These are phyloP conservation scores for Synchiropus splendidus DNA, from an alignment of 2,113 vertebrate genomes.

Conservation along the genomic window DNA sequence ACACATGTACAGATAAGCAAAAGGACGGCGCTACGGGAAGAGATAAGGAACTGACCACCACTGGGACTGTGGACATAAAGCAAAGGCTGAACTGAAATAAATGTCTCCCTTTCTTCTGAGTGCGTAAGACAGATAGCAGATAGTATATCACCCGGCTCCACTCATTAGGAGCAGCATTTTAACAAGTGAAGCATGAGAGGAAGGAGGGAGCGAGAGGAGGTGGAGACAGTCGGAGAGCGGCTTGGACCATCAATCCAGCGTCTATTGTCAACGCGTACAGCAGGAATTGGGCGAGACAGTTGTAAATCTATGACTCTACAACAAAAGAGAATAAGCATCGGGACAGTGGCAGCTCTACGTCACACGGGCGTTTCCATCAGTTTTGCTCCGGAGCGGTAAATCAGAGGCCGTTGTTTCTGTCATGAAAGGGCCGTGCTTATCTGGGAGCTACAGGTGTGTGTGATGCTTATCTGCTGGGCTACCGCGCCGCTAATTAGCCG, in stretches of 20 bases:
- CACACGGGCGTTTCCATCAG: constrained; percentile 36
- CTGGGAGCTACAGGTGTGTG: constrained; percentile 54
- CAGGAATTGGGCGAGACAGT: constrained; percentile 53
- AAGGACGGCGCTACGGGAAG: constrained; percentile 9
- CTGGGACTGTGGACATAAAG: constrained; percentile 14
- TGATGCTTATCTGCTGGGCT: constrained; percentile 45
- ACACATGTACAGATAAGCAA: constrained; percentile 1
- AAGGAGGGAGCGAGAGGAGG: constrained; percentile 14
- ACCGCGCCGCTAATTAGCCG: constrained; percentile 50
- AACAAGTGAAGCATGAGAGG: constrained; percentile 39
- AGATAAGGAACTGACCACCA: constrained; percentile 40
- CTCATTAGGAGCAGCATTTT: constrained; percentile 66
- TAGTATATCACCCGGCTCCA: constrained; percentile 53
- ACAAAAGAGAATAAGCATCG: constrained; percentile 23
- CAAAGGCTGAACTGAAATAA: constrained; percentile 45
- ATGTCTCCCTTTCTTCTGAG: constrained; percentile 49
- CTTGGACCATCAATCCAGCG: constrained; percentile 63
- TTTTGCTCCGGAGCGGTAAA: constrained; percentile 65
- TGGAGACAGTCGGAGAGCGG: constrained; percentile 29
- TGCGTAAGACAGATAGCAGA: constrained; percentile 65
- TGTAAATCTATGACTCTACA: constrained; percentile 59
- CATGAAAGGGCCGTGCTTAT: constrained; percentile 49
- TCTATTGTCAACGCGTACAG: constrained; percentile 64
- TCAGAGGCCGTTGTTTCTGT: constrained; percentile 62
- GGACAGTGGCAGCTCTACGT: constrained; percentile 36